Evolutionary conservation across 2,797 vertebrate genomes (phyloP).

Genomic region (Alcedo quadribrachys): DNA sequence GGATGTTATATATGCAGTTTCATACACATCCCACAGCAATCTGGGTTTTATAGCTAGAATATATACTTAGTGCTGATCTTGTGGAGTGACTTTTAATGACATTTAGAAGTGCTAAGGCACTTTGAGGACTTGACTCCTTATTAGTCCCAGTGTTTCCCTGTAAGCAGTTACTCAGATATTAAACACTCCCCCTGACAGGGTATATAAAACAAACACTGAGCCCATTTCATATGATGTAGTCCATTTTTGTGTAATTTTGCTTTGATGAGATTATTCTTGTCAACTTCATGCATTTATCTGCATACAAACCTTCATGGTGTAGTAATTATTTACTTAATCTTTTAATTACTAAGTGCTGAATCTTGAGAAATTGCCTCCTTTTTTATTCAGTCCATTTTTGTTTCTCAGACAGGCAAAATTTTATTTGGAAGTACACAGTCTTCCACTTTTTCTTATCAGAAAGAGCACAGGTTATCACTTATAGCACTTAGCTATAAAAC

Average conservation of each 20-base stretch:
- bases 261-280: not conserved
- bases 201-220: not conserved
- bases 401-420: not conserved
- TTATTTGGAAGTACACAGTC: not conserved
- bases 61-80: not conserved
- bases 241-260: not conserved
- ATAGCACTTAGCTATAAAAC: not conserved
- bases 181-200: not conserved
- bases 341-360: not conserved
- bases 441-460: not conserved
- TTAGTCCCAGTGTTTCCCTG: slow-evolving; percentile 7
- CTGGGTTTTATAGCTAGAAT: not conserved
- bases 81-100: slow-evolving; percentile 51
- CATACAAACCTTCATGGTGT: not conserved
- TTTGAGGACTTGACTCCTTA: not conserved
- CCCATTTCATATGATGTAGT: not conserved
- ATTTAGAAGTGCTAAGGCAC: slow-evolving; percentile 23
- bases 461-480: not conserved
- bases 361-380: not conserved
- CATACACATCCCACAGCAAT: not conserved
- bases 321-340: not conserved
- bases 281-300: not conserved
- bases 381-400: not conserved
- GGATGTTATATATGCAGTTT: not conserved
- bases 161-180: not conserved